Evolutionary conservation across 2,113 vertebrate genomes (phyloP), one percentile per base, ranked within the genome.

Genomic region (Pampusana beccarii): DNA sequence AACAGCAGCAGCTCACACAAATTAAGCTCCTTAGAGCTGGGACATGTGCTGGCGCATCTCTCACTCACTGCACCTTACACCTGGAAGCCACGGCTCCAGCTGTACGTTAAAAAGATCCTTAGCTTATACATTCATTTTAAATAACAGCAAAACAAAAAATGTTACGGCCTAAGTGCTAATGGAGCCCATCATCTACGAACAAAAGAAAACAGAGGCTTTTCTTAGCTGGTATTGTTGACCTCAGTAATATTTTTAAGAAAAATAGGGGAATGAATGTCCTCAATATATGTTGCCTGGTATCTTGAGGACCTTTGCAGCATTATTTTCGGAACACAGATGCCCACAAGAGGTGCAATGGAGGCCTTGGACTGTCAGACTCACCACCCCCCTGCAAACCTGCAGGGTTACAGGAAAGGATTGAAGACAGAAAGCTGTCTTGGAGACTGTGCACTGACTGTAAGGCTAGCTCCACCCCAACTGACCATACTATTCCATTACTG

Each of bases 311-410:
- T 89, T 83, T 53, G 25, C 34, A 42, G 24, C 6, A 13, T 33
- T 69, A 8, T 11, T 84, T 91, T 48, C 85, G 73, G 69, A 58
- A 42, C 21, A 38, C 44, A 36, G 53, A 25, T 24, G 4, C 50
- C 8, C 29, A 28, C 18, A n/a, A 40, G 36, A 0, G 0, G 19
- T 58, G n/a, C 36, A 25, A 6, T 19, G 34, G 34, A 62, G 66
- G 28, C 28, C 50, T 64, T 57, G 62, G 86, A 21, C 18, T 33
- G 25, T 48, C n/a, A 71, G 81, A 16, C 57, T 65, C 1, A 0
- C 10, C 36, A 21, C 5, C 5, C 26, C 21, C 17, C 40, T 40
- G 44, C 51, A 62, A 85, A 61, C 13, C 21, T 8, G 1, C 10
- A 71, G 16, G 16, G 16, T 66, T 57, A 40, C 50, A 54, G 53